These are phyloP conservation scores for Cepaea nemoralis DNA, from an alignment of 1,140 invertebrate species.

Conservation along the genomic window DNA sequence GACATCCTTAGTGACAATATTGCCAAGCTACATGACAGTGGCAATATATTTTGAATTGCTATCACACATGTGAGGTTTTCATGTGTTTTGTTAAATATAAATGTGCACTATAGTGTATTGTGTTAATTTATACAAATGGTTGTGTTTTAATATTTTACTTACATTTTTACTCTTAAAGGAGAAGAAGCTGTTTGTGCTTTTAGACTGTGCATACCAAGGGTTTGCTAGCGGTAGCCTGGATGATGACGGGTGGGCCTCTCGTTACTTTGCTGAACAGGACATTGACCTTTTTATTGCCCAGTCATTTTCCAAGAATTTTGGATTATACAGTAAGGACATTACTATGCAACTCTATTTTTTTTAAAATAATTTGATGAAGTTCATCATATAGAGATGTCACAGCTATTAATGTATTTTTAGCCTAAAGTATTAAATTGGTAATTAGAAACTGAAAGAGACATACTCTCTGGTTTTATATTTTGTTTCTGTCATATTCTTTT, in stretches of 20 bases:
- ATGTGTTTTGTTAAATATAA: not conserved
- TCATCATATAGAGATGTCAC: too few relatives aligned
- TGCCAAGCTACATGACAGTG: too few relatives aligned
- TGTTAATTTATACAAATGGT: not conserved
- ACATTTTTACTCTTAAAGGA: conserved; percentile 72
- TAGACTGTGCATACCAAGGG: conserved; percentile 98
- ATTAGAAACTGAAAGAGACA: too few relatives aligned
- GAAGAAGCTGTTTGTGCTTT: conserved; percentile 88
- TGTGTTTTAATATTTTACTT: conserved; percentile 1
- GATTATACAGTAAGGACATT: conserved; percentile 86
- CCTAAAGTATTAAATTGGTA: too few relatives aligned
- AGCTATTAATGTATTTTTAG: too few relatives aligned
- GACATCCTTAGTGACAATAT: too few relatives aligned
- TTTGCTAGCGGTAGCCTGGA: conserved; percentile 96
- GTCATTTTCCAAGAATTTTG: conserved; percentile 99
- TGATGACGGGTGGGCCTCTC: conserved; percentile 90
- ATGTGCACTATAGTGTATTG: not conserved
- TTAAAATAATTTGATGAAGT: too few relatives aligned
- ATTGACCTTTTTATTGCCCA: conserved; percentile 93
- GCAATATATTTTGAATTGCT: too few relatives aligned
- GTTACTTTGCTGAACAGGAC: conserved; percentile 85
- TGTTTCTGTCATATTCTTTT: too few relatives aligned
- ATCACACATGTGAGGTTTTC: too few relatives aligned
- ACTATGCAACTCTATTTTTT: too few relatives aligned
- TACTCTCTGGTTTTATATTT: too few relatives aligned